Percentiles rank a stretch among this genome's conserved stretches.
Evolutionary conservation across 2,888 invertebrate genomes (phyloP).

Genomic region (Lissonota sp.): DNA sequence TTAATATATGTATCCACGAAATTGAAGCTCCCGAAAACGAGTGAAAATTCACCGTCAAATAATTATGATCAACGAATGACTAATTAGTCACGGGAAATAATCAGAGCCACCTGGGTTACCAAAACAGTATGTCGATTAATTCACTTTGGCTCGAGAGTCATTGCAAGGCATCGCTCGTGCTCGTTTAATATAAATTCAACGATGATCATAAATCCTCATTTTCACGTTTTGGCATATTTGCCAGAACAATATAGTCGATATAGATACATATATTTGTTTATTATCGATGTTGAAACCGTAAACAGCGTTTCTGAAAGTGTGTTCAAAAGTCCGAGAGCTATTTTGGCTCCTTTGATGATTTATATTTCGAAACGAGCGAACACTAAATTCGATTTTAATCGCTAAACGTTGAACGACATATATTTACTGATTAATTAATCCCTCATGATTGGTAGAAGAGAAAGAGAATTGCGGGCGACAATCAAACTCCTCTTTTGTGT

Average conservation of each 20-base stretch:
- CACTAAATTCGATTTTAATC: no score
- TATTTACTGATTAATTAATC: no score
- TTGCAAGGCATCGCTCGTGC: not conserved
- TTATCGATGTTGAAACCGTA: not conserved
- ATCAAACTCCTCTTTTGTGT: no score
- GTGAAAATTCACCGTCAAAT: constrained; percentile 5
- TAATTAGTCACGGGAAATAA: not conserved
- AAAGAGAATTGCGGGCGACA: no score
- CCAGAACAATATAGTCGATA: constrained; percentile 16
- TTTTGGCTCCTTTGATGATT: no score
- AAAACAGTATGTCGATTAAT: no score
- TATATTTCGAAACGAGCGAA: no score
- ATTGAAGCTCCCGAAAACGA: not conserved
- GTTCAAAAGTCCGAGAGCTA: no score
- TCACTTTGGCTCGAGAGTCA: no score
- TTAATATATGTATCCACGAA: not conserved
- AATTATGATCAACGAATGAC: constrained; percentile 5
- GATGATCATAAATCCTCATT: constrained; percentile 41
- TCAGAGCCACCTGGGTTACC: no score
- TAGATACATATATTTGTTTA: constrained; percentile 11
- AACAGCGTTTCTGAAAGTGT: not conserved
- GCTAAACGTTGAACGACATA: no score
- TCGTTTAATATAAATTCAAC: constrained; percentile 14
- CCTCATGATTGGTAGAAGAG: no score
- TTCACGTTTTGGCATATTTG: constrained; percentile 48